These are phyloP conservation scores for Sapajus apella DNA, from an alignment of 2,113 vertebrate genomes.

Conservation along the genomic window DNA sequence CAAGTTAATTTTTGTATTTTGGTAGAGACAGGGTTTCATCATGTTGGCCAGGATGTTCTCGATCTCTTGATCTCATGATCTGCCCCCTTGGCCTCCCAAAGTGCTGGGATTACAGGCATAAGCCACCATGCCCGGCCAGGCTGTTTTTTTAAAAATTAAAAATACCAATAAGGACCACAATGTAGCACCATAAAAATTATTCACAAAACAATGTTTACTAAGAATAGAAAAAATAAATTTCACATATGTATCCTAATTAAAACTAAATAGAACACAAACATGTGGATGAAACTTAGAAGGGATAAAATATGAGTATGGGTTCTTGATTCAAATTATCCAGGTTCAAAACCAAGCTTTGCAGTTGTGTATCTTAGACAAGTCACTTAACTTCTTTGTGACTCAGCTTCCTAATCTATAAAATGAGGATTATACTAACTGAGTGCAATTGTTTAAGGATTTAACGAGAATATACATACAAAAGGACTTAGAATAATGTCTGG, in stretches of 20 bases:
- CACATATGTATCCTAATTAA: background rate
- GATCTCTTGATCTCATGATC: too few species aligned
- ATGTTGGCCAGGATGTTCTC: too few species aligned
- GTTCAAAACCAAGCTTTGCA: background rate
- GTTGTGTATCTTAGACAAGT: background rate
- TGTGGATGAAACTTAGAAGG: background rate
- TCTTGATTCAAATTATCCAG: background rate
- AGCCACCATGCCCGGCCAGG: too few species aligned
- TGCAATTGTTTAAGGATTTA: background rate
- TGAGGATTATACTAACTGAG: background rate
- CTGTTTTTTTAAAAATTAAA: conserved; percentile 28
- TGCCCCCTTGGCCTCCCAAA: too few species aligned
- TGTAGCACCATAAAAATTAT: background rate
- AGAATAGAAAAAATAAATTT: background rate
- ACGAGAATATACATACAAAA: background rate
- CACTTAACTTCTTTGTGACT: background rate
- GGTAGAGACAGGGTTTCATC: too few species aligned
- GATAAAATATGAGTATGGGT: background rate
- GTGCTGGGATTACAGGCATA: too few species aligned
- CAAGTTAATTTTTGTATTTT: too few species aligned
- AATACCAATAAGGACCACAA: background rate
- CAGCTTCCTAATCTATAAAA: background rate
- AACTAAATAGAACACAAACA: background rate
- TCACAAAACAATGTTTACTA: background rate
- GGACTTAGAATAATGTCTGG: background rate